Conservation (phyloP, 2,113 vertebrate genomes). For the Lamprotornis superbus region DNA sequence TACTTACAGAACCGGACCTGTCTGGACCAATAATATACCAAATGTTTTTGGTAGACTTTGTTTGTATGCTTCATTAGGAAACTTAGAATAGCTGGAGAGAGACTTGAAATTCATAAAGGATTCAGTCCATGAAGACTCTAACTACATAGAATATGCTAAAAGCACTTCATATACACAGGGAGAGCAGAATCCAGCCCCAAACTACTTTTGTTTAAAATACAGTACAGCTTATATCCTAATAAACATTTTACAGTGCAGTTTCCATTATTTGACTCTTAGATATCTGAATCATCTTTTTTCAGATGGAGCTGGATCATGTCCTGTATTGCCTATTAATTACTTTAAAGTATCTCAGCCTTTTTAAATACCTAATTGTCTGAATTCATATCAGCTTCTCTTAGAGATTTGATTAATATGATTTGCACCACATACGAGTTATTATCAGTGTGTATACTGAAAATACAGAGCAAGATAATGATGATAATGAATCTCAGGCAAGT, state of each 20-base stretch:
- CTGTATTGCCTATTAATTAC: not conserved
- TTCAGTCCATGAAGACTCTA: not conserved
- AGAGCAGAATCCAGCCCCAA: not conserved
- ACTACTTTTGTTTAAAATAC: not conserved
- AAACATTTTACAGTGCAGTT: not conserved
- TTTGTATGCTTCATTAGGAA: not conserved
- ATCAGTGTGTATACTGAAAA: not conserved
- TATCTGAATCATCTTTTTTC: not conserved
- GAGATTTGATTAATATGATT: not conserved
- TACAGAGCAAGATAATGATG: not conserved
- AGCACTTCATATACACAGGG: not conserved
- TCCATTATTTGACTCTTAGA: not conserved
- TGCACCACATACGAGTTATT: not conserved
- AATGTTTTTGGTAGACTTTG: not conserved
- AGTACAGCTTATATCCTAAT: not conserved
- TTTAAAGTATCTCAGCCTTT: not conserved
- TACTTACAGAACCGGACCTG: not conserved
- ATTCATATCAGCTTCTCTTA: not conserved
- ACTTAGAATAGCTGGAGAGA: not conserved
- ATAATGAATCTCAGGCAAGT: constrained; percentile 30
- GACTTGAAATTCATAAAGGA: not conserved
- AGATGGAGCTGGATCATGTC: not conserved
- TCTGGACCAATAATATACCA: not conserved
- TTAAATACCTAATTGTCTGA: not conserved
- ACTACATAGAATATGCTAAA: not conserved